Evolutionary conservation across 2,888 invertebrate genomes (phyloP).

Genomic region (Pherbina coryleti): DNA sequence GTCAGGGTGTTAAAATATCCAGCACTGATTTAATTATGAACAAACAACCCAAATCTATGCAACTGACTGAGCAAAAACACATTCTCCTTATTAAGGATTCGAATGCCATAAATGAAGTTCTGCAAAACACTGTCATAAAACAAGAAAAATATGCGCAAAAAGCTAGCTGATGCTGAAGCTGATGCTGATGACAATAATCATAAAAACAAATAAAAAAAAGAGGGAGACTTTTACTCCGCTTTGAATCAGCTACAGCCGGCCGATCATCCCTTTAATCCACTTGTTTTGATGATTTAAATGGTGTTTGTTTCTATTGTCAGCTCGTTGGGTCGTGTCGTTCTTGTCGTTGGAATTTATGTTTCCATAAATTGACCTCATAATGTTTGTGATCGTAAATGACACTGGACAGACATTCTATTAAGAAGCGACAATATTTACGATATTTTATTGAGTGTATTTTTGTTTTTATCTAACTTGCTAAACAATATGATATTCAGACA

Average conservation of each 20-base stretch:
- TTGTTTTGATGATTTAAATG: constrained; percentile 56
- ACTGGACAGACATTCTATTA: background rate
- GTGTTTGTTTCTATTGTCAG: constrained; percentile 42
- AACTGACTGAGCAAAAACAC: constrained; percentile 59
- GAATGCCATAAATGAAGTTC: background rate
- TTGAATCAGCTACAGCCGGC: background rate
- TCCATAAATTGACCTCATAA: constrained; percentile 51
- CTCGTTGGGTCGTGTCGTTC: background rate
- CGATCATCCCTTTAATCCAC: constrained; percentile 58
- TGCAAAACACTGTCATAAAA: background rate
- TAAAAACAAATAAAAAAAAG: constrained; percentile 61
- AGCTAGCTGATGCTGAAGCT: constrained; percentile 14
- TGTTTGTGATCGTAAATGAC: constrained; percentile 13
- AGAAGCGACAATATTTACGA: constrained; percentile 3
- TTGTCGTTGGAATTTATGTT: constrained; percentile 41
- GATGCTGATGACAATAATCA: constrained; percentile 60
- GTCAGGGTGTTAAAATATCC: constrained; percentile 49
- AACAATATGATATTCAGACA: constrained; percentile 19
- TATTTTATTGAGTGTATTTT: constrained; percentile 18
- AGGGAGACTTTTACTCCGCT: background rate
- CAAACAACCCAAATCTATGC: constrained; percentile 46
- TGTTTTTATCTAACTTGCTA: background rate
- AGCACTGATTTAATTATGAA: constrained; percentile 52
- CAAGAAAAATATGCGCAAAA: constrained; percentile 12
- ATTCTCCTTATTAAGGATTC: constrained; percentile 59